A percentile compares a stretch with the other conserved stretches of the same genome.
Evolutionary conservation across 2,113 vertebrate genomes (phyloP).

Genomic region (Crotalus viridis): DNA sequence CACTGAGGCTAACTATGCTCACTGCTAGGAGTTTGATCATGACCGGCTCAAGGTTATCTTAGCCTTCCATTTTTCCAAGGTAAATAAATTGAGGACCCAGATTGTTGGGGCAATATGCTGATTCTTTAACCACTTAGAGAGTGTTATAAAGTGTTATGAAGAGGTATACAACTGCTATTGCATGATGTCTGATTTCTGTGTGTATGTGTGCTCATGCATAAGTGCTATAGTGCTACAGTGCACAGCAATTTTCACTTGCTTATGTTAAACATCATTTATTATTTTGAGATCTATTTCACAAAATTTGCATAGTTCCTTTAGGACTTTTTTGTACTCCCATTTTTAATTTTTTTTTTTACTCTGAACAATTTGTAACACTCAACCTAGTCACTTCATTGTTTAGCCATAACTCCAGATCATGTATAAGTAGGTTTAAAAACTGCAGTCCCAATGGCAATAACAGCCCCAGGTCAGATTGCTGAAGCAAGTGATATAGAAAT

Average conservation of each 20-base stretch:
- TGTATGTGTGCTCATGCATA: rapidly evolving
- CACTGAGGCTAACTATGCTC: neutral
- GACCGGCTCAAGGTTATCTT: neutral
- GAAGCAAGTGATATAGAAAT: neutral
- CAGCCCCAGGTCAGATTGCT: neutral
- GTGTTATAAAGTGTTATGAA: neutral
- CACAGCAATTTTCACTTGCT: neutral
- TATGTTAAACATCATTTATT: neutral
- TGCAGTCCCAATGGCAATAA: neutral
- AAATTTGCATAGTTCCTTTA: neutral
- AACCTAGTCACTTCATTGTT: neutral
- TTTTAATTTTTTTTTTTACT: neutral
- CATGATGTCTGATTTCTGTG: neutral
- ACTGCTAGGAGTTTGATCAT: neutral
- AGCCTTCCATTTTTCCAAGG: neutral
- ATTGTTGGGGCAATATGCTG: neutral
- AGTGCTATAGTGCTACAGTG: neutral
- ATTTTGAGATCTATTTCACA: neutral
- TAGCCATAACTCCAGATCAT: neutral
- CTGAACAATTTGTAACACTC: neutral
- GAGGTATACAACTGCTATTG: neutral
- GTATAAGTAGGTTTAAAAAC: neutral
- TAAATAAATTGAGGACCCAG: neutral
- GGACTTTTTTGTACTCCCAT: neutral
- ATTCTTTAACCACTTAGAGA: neutral